Conservation (phyloP, 64 coral and sea anemone genomes). For the Trachythela sp. region DNA sequence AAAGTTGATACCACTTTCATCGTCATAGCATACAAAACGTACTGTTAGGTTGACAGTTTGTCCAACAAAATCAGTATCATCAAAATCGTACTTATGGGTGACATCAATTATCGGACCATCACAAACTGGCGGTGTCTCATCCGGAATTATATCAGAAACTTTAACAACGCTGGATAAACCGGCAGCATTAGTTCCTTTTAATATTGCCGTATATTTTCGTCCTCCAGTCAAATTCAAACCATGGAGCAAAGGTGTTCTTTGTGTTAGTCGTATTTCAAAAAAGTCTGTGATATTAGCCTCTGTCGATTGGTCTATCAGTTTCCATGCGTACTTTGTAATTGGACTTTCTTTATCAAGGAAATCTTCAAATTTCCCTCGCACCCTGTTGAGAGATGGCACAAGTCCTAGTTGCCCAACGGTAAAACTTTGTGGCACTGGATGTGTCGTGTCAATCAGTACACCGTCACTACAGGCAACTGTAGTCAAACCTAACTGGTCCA, state of each 20-base stretch:
- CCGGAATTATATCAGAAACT: slow-evolving; percentile 66
- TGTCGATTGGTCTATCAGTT: slow-evolving; percentile 42
- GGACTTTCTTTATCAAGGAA: slow-evolving; percentile 82
- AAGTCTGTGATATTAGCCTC: slow-evolving; percentile 58
- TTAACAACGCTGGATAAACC: slow-evolving; percentile 48
- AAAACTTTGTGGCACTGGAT: slow-evolving; percentile 4
- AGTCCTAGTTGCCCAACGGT: slow-evolving; percentile 65
- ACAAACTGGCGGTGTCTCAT: slow-evolving; percentile 62
- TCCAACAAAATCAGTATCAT: slow-evolving; percentile 76
- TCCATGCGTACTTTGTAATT: slow-evolving; percentile 79
- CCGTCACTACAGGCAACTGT: not conserved
- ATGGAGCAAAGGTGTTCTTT: slow-evolving; percentile 68
- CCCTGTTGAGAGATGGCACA: slow-evolving; percentile 64
- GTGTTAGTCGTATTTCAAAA: slow-evolving; percentile 60
- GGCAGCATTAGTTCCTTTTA: slow-evolving; percentile 75
- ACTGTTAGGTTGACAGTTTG: slow-evolving; percentile 53
- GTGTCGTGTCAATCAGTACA: not conserved
- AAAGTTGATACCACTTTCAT: slow-evolving; percentile 56
- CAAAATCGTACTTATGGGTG: not conserved
- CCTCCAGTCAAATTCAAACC: slow-evolving; percentile 59
- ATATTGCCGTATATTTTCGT: slow-evolving; percentile 54
- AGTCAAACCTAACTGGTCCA: not conserved
- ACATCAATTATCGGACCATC: slow-evolving; percentile 55
- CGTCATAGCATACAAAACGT: slow-evolving; percentile 62
- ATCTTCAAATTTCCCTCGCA: slow-evolving; percentile 60